phyloP scores from a whole-genome alignment of 2,888 invertebrate species.

The Alloscopus bannaensis region DNA sequence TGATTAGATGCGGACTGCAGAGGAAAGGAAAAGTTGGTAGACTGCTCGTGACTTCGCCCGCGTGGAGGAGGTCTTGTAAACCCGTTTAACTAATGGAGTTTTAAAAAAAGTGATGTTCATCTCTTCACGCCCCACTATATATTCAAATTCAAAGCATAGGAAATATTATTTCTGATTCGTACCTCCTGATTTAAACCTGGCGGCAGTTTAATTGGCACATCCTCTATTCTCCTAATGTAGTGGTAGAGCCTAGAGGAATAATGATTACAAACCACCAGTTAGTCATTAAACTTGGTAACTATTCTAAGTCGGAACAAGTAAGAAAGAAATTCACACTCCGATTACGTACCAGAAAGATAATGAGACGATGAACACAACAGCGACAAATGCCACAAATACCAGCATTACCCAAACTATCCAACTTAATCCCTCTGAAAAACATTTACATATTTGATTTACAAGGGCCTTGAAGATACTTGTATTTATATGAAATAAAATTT shows the following conservation, averaged over 20 bases:
- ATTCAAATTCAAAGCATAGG: too few relatives aligned
- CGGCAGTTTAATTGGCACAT: conserved; percentile 81
- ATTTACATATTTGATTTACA: too few relatives aligned
- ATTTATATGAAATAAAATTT: background rate
- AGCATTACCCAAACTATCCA: conserved; percentile 70
- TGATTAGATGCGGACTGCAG: conserved; percentile 60
- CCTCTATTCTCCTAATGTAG: conserved; percentile 81
- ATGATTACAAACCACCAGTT: too few relatives aligned
- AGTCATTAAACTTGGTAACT: too few relatives aligned
- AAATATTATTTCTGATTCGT: too few relatives aligned
- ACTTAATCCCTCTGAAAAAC: conserved; percentile 59
- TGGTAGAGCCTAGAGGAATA: conserved; percentile 78
- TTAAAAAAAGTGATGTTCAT: conserved; percentile 25
- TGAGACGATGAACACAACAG: conserved; percentile 54
- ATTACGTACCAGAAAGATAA: conserved; percentile 68
- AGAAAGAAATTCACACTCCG: too few relatives aligned
- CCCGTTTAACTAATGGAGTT: conserved; percentile 59
- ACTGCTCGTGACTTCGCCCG: conserved; percentile 65
- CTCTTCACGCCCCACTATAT: too few relatives aligned
- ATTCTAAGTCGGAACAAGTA: too few relatives aligned
- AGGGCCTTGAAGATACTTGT: conserved; percentile 13
- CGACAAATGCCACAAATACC: conserved; percentile 43
- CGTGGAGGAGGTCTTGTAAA: conserved; percentile 62
- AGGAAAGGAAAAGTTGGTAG: conserved; percentile 65
- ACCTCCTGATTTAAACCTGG: conserved; percentile 77